Percentiles rank a stretch among this genome's conserved stretches.
These are phyloP conservation scores for Calidris pygmaea DNA, from an alignment of 2,113 vertebrate species.

Conservation along the genomic window DNA sequence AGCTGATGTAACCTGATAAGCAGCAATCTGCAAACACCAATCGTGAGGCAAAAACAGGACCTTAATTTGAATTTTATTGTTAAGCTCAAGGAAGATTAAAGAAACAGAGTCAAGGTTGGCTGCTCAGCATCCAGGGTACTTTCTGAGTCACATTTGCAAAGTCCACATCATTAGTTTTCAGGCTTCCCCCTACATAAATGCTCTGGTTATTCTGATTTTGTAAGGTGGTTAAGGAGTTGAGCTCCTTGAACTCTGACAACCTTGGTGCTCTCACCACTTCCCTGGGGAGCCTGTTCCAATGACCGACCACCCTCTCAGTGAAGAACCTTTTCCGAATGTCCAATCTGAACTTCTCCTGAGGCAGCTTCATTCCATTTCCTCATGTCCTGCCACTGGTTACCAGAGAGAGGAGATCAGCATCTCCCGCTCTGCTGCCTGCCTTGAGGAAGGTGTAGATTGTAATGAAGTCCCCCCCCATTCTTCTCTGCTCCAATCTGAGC, in stretches of 20 bases:
- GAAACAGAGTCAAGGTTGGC: neutral
- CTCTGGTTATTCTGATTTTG: neutral
- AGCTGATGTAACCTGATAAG: conserved; percentile 18
- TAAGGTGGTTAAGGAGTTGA: neutral
- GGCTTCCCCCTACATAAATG: neutral
- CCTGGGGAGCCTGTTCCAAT: neutral
- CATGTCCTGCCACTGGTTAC: fast-evolving
- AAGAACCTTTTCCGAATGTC: neutral
- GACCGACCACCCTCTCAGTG: neutral
- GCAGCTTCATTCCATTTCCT: neutral
- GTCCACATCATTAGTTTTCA: neutral
- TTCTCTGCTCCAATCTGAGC: neutral
- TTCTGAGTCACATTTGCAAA: neutral
- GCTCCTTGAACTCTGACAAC: neutral
- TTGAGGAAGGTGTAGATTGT: neutral
- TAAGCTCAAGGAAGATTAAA: neutral
- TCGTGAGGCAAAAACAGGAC: neutral
- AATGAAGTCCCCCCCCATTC: neutral
- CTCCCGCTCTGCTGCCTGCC: neutral
- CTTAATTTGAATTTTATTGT: conserved; percentile 34
- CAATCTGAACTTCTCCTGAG: neutral
- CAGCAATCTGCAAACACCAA: conserved; percentile 2
- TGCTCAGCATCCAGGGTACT: neutral
- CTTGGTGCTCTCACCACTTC: neutral
- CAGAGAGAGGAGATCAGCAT: neutral